These are phyloP conservation scores for Guaruba guarouba DNA, from an alignment of 2,113 vertebrate species.

Conservation along the genomic window DNA sequence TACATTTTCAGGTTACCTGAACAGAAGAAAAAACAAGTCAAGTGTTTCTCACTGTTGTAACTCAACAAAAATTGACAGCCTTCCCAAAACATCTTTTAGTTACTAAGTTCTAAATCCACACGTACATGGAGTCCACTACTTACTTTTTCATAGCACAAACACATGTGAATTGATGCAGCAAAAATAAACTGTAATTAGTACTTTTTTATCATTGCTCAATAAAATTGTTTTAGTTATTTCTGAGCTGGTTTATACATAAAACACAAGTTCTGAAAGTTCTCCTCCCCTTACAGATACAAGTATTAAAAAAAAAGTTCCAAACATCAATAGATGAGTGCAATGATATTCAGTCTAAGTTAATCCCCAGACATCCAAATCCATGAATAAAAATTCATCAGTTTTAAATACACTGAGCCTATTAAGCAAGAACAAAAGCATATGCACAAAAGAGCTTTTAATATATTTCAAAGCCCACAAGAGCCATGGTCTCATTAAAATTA, in stretches of 20 bases:
- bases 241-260: slow-evolving; percentile 1
- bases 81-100: background rate
- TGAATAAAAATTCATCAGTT: slow-evolving; percentile 91
- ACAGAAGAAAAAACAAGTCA: background rate
- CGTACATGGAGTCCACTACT: background rate
- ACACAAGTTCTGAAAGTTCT: slow-evolving; percentile 40
- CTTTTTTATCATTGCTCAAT: background rate
- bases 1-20: background rate
- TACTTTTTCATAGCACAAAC: background rate
- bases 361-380: slow-evolving; percentile 86
- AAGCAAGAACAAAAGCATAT: slow-evolving; percentile 90
- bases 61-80: background rate
- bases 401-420: slow-evolving; percentile 94
- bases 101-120: background rate
- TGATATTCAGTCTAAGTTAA: slow-evolving; percentile 82
- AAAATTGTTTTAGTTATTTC: background rate
- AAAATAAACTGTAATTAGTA: slow-evolving; percentile 20
- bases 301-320: slow-evolving; percentile 70
- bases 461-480: slow-evolving; percentile 93
- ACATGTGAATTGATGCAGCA: background rate
- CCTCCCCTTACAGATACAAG: slow-evolving; percentile 44
- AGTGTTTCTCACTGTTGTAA: background rate
- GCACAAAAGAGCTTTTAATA: slow-evolving; percentile 90
- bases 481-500: slow-evolving; percentile 93
- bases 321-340: slow-evolving; percentile 74